Conservation (phyloP, 2,888 invertebrate species). For the Endotricha flammealis region DNA sequence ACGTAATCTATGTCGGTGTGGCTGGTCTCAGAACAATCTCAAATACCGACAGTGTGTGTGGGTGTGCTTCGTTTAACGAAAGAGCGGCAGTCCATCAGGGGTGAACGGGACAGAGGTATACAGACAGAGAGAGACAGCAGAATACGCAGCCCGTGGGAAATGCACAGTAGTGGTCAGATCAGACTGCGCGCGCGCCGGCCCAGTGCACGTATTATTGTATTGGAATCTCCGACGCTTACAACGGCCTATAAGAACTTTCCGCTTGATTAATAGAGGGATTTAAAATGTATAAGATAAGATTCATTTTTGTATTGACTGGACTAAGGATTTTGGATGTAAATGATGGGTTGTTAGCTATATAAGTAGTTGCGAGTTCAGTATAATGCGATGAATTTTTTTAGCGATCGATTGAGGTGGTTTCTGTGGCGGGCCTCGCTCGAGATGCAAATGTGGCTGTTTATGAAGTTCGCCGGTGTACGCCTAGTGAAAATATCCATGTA, state of each 20-base stretch:
- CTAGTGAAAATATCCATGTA: slow-evolving; percentile 41
- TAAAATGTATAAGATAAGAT: slow-evolving; percentile 27
- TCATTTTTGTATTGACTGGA: slow-evolving; percentile 23
- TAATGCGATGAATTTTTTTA: slow-evolving; percentile 73
- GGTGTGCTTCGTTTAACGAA: slow-evolving; percentile 77
- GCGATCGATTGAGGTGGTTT: slow-evolving; percentile 75
- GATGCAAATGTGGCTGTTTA: slow-evolving; percentile 73
- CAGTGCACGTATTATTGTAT: slow-evolving; percentile 77
- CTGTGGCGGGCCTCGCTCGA: slow-evolving; percentile 61
- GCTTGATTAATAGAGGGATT: slow-evolving; percentile 24
- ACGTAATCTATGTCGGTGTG: slow-evolving; percentile 72
- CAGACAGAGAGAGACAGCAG: slow-evolving; percentile 41
- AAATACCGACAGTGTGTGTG: slow-evolving; percentile 76
- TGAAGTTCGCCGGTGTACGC: slow-evolving; percentile 64
- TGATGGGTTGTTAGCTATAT: slow-evolving; percentile 38
- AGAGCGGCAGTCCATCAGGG: slow-evolving; percentile 75
- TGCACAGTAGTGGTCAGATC: slow-evolving; percentile 79
- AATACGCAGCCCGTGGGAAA: slow-evolving; percentile 75
- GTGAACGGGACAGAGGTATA: slow-evolving; percentile 52
- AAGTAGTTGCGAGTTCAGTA: slow-evolving; percentile 62
- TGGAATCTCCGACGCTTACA: slow-evolving; percentile 53
- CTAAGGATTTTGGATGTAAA: slow-evolving; percentile 25
- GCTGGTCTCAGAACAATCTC: slow-evolving; percentile 68
- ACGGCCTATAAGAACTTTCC: slow-evolving; percentile 45
- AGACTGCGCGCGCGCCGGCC: slow-evolving; percentile 76